These are phyloP conservation scores for Taxidea taxus DNA, from an alignment of 2,113 vertebrate genomes.

Conservation along the genomic window DNA sequence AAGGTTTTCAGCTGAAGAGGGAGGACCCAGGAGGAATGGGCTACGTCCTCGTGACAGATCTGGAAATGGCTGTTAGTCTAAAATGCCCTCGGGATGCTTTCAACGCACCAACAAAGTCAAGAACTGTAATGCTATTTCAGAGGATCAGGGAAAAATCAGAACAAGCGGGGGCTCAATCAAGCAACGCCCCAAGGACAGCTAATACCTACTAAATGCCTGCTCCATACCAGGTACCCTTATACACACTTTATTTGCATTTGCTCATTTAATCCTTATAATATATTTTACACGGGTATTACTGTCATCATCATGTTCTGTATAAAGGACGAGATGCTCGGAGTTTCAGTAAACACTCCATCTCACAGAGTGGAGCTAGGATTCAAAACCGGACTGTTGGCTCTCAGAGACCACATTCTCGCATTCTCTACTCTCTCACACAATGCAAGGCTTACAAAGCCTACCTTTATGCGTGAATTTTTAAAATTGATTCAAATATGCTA, in stretches of 20 bases:
- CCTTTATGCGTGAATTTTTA: neutral
- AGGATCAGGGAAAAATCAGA: neutral
- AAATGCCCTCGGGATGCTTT: neutral
- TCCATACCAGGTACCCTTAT: neutral
- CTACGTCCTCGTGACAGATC: neutral
- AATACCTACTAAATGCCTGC: neutral
- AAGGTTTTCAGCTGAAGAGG: neutral
- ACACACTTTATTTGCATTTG: neutral
- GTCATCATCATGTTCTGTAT: neutral
- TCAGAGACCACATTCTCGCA: neutral
- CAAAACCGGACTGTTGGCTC: neutral
- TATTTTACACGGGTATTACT: neutral
- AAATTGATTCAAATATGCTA: slow-evolving; percentile 8
- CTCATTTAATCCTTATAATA: neutral
- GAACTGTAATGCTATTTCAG: neutral
- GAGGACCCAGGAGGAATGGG: neutral
- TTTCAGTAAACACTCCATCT: neutral
- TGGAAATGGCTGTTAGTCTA: neutral
- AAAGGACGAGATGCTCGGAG: neutral
- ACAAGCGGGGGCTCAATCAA: neutral
- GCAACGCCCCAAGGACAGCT: neutral
- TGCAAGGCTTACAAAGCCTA: neutral
- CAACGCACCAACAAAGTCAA: neutral
- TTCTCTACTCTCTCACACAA: neutral
- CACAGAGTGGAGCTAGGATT: neutral